phyloP scores from a whole-genome alignment of 1,140 invertebrate genomes.

The Formica exsecta region DNA sequence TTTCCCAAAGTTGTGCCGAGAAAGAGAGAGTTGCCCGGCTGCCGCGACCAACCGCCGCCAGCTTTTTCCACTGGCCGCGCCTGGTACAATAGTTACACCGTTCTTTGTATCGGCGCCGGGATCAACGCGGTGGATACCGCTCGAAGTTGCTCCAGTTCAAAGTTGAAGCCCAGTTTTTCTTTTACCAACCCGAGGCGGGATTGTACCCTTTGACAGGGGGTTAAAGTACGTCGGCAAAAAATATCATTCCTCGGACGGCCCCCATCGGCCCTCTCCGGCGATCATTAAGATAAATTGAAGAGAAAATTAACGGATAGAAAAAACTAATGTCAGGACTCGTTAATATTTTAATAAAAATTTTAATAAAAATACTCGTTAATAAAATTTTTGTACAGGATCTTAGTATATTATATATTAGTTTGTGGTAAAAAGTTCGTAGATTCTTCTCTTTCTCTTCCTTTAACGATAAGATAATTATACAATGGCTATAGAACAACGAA shows the following conservation, averaged over 20 bases:
- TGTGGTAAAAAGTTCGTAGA: background rate
- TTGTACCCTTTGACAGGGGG: slow-evolving; percentile 43
- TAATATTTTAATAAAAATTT: background rate
- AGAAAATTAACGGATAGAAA: slow-evolving; percentile 7
- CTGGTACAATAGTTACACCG: slow-evolving; percentile 58
- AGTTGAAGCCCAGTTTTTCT: slow-evolving; percentile 53
- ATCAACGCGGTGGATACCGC: slow-evolving; percentile 44
- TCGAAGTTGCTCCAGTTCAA: slow-evolving; percentile 51
- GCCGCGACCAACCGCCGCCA: slow-evolving; percentile 40
- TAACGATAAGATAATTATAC: background rate
- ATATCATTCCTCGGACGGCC: slow-evolving; percentile 7
- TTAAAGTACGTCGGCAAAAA: slow-evolving; percentile 43
- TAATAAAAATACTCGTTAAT: too few species aligned
- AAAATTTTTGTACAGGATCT: too few species aligned
- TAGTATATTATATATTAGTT: background rate
- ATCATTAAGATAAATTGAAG: slow-evolving; percentile 42
- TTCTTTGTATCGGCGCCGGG: slow-evolving; percentile 48
- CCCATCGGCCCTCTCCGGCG: background rate
- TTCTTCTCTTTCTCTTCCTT: background rate
- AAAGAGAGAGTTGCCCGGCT: slow-evolving; percentile 38
- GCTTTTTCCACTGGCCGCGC: slow-evolving; percentile 56
- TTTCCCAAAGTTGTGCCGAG: slow-evolving; percentile 64
- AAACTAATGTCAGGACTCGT: background rate
- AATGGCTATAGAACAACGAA: background rate
- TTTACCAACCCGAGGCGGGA: slow-evolving; percentile 28